phyloP scores from a whole-genome alignment of 2,797 vertebrate species.

The Falco columbarius region DNA sequence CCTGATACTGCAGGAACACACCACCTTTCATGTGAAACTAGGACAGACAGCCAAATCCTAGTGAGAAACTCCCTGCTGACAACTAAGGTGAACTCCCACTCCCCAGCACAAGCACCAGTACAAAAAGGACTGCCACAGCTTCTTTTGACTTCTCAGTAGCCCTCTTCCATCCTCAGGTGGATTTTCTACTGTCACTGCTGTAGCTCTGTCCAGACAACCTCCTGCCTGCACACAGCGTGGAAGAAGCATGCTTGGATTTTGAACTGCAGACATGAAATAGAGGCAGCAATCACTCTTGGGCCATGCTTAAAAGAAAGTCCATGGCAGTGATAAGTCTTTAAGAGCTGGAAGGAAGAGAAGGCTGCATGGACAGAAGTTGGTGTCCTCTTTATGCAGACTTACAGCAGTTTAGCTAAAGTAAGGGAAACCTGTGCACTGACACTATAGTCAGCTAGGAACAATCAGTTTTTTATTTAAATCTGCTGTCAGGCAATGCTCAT shows the following conservation, averaged over 20 bases:
- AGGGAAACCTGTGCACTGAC: conserved; percentile 9
- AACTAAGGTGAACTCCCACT: neutral
- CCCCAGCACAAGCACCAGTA: neutral
- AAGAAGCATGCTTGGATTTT: neutral
- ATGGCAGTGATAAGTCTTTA: neutral
- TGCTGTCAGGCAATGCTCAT: conserved; percentile 36
- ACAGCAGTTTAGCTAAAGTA: neutral
- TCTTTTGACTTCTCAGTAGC: neutral
- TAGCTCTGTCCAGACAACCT: neutral
- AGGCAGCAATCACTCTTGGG: neutral
- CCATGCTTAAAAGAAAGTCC: neutral
- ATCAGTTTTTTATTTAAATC: conserved; percentile 35
- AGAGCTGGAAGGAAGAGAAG: neutral
- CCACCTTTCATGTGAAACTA: neutral
- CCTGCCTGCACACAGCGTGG: neutral
- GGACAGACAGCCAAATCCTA: neutral
- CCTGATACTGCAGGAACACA: neutral
- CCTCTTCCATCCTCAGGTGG: neutral
- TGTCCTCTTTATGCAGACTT: neutral
- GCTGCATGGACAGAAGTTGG: neutral
- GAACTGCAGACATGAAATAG: neutral
- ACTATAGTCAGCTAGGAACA: neutral
- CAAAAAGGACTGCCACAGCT: neutral
- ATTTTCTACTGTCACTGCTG: neutral
- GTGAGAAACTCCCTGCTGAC: neutral